Conservation (phyloP, 1,140 invertebrate genomes). For the Drosophila malerkotliana region DNA sequence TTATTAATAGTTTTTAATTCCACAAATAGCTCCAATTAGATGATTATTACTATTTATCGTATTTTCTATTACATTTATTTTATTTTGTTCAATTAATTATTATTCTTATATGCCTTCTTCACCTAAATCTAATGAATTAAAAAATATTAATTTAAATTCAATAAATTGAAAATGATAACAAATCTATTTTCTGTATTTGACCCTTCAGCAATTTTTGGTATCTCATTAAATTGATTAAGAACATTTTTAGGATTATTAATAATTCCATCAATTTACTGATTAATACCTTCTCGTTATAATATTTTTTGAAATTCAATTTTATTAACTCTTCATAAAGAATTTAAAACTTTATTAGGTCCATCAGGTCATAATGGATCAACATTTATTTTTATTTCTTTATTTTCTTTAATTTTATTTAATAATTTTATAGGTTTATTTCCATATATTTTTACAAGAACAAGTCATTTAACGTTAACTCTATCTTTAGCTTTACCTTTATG, state of each 20-base stretch:
- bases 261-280: slow-evolving; percentile 84
- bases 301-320: slow-evolving; percentile 84
- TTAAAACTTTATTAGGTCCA: slow-evolving; percentile 84
- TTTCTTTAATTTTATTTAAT: slow-evolving; percentile 86
- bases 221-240: slow-evolving; percentile 86
- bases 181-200: slow-evolving; percentile 86
- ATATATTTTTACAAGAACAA: slow-evolving; percentile 88
- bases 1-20: slow-evolving; percentile 85
- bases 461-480: slow-evolving; percentile 86
- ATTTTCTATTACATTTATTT: slow-evolving; percentile 84
- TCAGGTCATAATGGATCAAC: slow-evolving; percentile 83
- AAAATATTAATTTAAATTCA: slow-evolving; percentile 78
- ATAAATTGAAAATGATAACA: slow-evolving; percentile 85
- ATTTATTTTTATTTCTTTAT: slow-evolving; percentile 85
- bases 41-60: slow-evolving; percentile 85
- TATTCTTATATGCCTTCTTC: slow-evolving; percentile 75
- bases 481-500: slow-evolving; percentile 86
- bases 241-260: slow-evolving; percentile 84
- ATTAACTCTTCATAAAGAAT: slow-evolving; percentile 84
- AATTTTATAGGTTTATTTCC: slow-evolving; percentile 88
- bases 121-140: slow-evolving; percentile 62
- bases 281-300: slow-evolving; percentile 84
- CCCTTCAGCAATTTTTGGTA: slow-evolving; percentile 83
- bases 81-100: slow-evolving; percentile 85
- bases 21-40: slow-evolving; percentile 85